These are phyloP conservation scores for Automeris io DNA, from an alignment of 2,888 invertebrate genomes.

Conservation along the genomic window DNA sequence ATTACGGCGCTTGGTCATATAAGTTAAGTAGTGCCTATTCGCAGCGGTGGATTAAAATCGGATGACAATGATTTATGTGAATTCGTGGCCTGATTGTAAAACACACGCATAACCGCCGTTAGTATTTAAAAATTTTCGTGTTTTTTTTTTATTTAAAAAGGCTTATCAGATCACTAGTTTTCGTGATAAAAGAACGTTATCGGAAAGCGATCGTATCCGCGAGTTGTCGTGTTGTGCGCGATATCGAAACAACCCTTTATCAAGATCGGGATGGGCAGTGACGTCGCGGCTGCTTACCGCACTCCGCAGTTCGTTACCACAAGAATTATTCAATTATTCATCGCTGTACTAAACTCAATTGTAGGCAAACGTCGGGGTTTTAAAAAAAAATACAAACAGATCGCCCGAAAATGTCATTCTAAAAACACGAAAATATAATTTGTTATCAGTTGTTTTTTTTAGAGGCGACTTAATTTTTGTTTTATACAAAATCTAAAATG, in stretches of 20 bases:
- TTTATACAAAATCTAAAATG: too few relatives aligned
- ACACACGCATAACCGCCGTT: slow-evolving; percentile 25
- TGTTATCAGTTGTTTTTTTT: too few relatives aligned
- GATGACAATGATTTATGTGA: too few relatives aligned
- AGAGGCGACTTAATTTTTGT: too few relatives aligned
- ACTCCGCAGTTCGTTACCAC: slow-evolving; percentile 53
- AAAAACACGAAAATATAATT: too few relatives aligned
- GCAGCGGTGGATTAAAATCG: too few relatives aligned
- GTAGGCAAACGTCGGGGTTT: slow-evolving; percentile 7
- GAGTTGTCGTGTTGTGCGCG: slow-evolving; percentile 48
- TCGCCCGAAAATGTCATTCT: too few relatives aligned
- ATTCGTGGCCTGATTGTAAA: too few relatives aligned
- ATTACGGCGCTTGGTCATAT: too few relatives aligned
- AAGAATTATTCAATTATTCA: slow-evolving; percentile 60
- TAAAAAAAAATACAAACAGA: background rate
- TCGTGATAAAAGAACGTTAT: slow-evolving; percentile 61
- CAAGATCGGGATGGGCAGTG: slow-evolving; percentile 57
- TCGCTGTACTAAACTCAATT: slow-evolving; percentile 25
- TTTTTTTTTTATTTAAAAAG: slow-evolving; percentile 10
- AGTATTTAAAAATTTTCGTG: slow-evolving; percentile 18
- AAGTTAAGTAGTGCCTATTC: too few relatives aligned
- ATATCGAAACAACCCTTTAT: slow-evolving; percentile 63
- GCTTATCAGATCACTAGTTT: slow-evolving; percentile 32
- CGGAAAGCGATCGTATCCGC: slow-evolving; percentile 52
- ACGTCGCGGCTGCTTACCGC: slow-evolving; percentile 43